phyloP scores from a whole-genome alignment of 92 coral and sea anemone species.

The Porites divaricata region DNA sequence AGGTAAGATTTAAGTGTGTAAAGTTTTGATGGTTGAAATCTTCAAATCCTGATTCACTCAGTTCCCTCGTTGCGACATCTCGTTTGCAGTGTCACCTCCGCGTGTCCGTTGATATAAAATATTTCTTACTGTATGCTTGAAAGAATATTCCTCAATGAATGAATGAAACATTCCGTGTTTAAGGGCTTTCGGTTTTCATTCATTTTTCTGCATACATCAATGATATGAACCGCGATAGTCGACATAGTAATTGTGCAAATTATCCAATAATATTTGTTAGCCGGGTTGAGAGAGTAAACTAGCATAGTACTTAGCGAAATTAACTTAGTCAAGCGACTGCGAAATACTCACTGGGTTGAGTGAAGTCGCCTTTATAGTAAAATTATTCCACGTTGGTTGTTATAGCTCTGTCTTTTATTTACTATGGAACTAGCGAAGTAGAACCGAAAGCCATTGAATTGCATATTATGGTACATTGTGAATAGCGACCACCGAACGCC shows the following conservation, averaged over 20 bases:
- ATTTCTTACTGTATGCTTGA: background rate
- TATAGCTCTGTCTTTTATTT: constrained; percentile 47
- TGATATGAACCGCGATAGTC: background rate
- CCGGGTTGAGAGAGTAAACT: background rate
- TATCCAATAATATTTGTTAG: background rate
- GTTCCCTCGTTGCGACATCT: background rate
- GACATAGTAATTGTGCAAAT: background rate
- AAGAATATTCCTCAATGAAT: constrained; percentile 5
- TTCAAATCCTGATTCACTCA: background rate
- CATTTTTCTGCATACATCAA: constrained; percentile 10
- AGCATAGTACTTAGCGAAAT: background rate
- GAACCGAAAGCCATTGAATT: constrained; percentile 77
- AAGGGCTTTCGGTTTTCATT: constrained; percentile 5
- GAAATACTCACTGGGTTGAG: background rate
- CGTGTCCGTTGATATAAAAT: background rate
- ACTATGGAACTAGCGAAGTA: constrained; percentile 68
- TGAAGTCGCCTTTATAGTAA: background rate
- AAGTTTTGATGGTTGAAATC: background rate
- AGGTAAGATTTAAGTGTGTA: background rate
- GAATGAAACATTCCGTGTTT: constrained; percentile 26
- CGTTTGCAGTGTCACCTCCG: background rate
- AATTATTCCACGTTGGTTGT: constrained; percentile 1
- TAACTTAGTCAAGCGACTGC: background rate
- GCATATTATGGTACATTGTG: constrained; percentile 58
- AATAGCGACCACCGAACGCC: constrained; percentile 22